Evolutionary conservation across 1,140 invertebrate species (phyloP).

Genomic region (Zaprionus ornatus): DNA sequence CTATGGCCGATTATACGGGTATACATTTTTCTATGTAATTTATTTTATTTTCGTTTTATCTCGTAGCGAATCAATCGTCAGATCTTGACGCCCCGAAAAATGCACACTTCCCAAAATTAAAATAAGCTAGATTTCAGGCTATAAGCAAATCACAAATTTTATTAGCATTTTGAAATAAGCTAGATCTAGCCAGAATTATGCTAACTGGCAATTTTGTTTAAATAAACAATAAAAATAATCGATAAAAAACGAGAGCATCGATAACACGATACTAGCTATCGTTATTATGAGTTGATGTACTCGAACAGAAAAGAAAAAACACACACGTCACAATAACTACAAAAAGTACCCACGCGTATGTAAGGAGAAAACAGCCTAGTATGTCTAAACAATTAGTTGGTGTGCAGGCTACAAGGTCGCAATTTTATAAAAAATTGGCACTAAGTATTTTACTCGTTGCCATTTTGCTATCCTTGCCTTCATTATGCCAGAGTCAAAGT

Average conservation of each 20-base stretch:
- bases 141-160: too few species aligned
- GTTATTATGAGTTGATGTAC: neutral
- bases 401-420: slow-evolving; percentile 47
- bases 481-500: slow-evolving; percentile 64
- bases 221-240: neutral
- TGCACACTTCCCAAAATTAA: too few species aligned
- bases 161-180: too few species aligned
- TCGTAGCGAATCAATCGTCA: too few species aligned
- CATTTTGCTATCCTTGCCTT: slow-evolving; percentile 66
- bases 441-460: slow-evolving; percentile 55
- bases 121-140: too few species aligned
- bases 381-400: slow-evolving; percentile 66
- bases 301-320: slow-evolving; percentile 47
- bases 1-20: too few species aligned
- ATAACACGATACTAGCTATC: slow-evolving; percentile 39
- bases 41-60: too few species aligned
- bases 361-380: slow-evolving; percentile 2
- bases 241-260: slow-evolving; percentile 30
- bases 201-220: too few species aligned
- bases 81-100: too few species aligned
- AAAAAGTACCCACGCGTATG: slow-evolving; percentile 31
- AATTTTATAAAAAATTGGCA: slow-evolving; percentile 61
- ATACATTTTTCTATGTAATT: too few species aligned
- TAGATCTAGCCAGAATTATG: too few species aligned
- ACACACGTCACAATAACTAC: slow-evolving; percentile 69